Evolutionary conservation across 2,888 invertebrate species (phyloP), one percentile per base, ranked within the genome.

Genomic region (Apomyelois bistriatella): DNA sequence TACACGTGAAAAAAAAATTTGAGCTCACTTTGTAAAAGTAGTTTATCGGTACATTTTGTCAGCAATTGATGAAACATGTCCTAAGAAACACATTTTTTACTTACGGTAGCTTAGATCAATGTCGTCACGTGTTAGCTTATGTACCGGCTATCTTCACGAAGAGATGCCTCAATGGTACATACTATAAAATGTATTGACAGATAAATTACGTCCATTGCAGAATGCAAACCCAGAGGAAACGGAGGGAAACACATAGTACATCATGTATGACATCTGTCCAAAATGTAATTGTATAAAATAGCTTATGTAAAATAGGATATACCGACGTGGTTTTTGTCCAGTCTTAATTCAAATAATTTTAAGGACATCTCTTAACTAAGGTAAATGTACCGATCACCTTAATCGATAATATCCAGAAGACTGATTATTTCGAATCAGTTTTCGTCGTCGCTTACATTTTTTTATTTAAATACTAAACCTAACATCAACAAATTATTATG

Each of bases 151-250:
- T 66, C 60, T 61, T 58, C 59, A 64, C 66, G 58, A 65, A 62
- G 62, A 63, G 57, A 59, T 54, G 56, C 59, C 53, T 59, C 37
- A 53, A 54, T 66, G 65, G 59, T 66, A 58, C 50, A 59, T 54
- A 60, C 54, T 51, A 55, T 52, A 56, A 62, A 53, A 22, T 64
- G 61, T 82, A 85, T 76, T 88, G 74, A 85, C 75, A 73, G 68
- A 72, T 63, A 69, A 64, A 80, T 86, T 85, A 82, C 85, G 74
- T 89, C 86, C 88, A 78, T 90, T 90, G 85, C 89, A 90, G 89
- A 89, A 81, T 70, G 80, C 86, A 76, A 79, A 79, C 70, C 75
- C 76, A 72, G 85, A 83, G 74, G 88, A 86, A 80, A 76, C 69
- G 83, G 89, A 85, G 70, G 83, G 72, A 78, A 83, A 82, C 80